Evolutionary conservation across 2,113 vertebrate species (phyloP).

Genomic region (Lophura nycthemera): DNA sequence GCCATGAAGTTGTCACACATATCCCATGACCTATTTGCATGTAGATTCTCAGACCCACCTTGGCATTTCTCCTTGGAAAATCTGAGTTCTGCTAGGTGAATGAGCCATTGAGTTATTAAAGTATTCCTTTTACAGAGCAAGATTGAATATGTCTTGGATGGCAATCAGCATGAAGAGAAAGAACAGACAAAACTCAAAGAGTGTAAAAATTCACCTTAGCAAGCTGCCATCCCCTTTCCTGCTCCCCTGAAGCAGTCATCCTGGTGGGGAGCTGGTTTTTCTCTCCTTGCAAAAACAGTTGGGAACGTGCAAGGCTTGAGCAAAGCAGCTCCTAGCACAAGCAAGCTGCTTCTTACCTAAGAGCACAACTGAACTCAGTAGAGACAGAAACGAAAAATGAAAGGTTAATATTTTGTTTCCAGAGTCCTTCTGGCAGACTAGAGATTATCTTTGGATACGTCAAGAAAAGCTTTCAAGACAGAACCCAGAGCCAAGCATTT

Average conservation of each 20-base stretch:
- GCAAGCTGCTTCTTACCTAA: neutral
- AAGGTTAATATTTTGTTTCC: constrained; percentile 33
- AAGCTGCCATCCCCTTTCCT: neutral
- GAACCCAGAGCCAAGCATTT: neutral
- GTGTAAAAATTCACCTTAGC: constrained; percentile 24
- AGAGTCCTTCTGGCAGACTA: constrained; percentile 16
- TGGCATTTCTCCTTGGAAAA: constrained; percentile 50
- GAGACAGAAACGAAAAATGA: constrained; percentile 19
- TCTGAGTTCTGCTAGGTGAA: constrained; percentile 11
- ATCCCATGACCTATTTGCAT: neutral
- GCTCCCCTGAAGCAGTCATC: neutral
- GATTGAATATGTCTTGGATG: constrained; percentile 12
- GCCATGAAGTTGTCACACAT: neutral
- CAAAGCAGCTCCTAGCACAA: neutral
- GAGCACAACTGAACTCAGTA: neutral
- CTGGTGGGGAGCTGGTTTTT: neutral
- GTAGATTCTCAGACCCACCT: neutral
- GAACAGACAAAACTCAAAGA: constrained; percentile 13
- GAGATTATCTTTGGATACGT: constrained; percentile 20
- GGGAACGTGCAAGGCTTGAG: neutral
- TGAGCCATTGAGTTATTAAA: neutral
- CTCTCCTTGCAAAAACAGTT: neutral
- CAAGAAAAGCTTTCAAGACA: neutral
- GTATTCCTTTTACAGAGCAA: neutral
- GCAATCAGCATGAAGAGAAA: constrained; percentile 26